A percentile compares a stretch with the other conserved stretches of the same genome.
Evolutionary conservation across 2,888 invertebrate species (phyloP).

Genomic region (Dendrolimus pini): DNA sequence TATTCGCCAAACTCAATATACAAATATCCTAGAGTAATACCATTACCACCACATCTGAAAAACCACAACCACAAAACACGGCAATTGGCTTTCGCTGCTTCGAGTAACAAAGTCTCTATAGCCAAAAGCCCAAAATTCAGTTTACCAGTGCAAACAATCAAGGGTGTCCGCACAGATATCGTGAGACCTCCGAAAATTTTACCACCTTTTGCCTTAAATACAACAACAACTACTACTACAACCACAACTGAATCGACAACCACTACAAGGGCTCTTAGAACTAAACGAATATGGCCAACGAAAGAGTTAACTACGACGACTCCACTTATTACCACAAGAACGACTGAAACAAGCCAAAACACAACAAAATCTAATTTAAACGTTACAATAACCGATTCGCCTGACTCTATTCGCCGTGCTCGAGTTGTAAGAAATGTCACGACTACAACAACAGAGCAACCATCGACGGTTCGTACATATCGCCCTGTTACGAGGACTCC

Average conservation of each 20-base stretch:
- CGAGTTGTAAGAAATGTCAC: conserved; percentile 35
- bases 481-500: conserved; percentile 54
- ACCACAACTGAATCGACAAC: conserved; percentile 43
- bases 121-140: conserved; percentile 51
- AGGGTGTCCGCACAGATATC: conserved; percentile 51
- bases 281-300: conserved; percentile 69
- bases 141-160: conserved; percentile 58
- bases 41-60: conserved; percentile 34
- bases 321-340: conserved; percentile 23
- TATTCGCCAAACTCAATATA: conserved; percentile 44
- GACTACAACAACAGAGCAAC: conserved; percentile 22
- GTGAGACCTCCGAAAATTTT: conserved; percentile 46
- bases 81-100: conserved; percentile 38
- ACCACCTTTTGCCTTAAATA: conserved; percentile 24
- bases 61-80: conserved; percentile 32
- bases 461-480: conserved; percentile 42
- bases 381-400: conserved; percentile 33
- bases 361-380: conserved; percentile 30
- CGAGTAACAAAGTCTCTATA: conserved; percentile 36
- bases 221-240: conserved; percentile 37
- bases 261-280: conserved; percentile 49
- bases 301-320: conserved; percentile 20
- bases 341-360: conserved; percentile 22
- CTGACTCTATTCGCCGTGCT: conserved; percentile 36
- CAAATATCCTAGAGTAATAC: conserved; percentile 52